Evolutionary conservation across 2,113 vertebrate species (phyloP).

Genomic region (Pionites leucogaster): DNA sequence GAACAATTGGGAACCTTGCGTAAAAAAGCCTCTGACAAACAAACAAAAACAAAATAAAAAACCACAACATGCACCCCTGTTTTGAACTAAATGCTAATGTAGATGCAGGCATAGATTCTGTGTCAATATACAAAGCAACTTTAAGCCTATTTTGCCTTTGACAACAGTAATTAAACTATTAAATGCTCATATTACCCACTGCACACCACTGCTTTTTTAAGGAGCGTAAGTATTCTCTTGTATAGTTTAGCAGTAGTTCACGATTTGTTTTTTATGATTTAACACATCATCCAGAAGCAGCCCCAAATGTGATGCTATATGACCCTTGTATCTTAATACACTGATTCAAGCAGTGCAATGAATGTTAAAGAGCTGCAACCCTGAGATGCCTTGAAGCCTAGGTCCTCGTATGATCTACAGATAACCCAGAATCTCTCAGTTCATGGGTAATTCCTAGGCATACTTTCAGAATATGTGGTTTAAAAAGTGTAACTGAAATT

Average conservation of each 20-base stretch:
- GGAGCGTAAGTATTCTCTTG: neutral
- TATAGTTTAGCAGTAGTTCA: neutral
- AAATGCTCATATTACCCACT: neutral
- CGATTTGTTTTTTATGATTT: neutral
- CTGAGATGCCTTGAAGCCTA: neutral
- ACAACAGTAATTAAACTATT: neutral
- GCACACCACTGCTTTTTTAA: neutral
- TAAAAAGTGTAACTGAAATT: conserved; percentile 2
- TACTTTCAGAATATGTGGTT: neutral
- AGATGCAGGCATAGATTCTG: neutral
- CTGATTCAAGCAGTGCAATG: neutral
- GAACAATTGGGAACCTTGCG: neutral
- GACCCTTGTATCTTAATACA: neutral
- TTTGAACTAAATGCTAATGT: neutral
- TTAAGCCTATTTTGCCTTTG: neutral
- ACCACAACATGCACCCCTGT: neutral
- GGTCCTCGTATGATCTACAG: neutral
- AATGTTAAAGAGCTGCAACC: neutral
- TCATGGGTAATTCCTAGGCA: neutral
- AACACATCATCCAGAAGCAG: neutral
- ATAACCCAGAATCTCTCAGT: neutral
- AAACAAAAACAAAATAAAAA: neutral
- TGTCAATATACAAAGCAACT: neutral
- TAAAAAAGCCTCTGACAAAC: neutral
- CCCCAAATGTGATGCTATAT: neutral